These are phyloP conservation scores for Petrocephalus microphthalmus DNA, from an alignment of 2,113 vertebrate species.

Conservation along the genomic window DNA sequence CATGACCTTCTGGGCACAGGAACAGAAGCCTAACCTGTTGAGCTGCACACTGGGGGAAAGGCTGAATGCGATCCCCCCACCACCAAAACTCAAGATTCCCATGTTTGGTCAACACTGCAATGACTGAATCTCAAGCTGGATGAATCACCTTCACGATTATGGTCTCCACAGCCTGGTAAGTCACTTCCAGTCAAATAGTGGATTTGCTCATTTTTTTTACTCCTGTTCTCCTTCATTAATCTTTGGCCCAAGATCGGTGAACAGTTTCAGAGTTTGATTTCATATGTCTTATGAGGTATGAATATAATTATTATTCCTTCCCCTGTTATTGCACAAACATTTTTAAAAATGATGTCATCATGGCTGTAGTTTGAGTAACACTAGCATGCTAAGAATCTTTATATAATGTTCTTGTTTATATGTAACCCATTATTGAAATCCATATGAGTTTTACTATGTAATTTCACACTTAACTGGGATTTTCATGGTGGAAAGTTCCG, in stretches of 20 bases:
- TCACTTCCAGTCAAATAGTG: neutral
- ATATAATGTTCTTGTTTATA: neutral
- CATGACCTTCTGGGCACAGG: neutral
- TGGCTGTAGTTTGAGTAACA: slow-evolving; percentile 2
- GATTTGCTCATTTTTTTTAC: neutral
- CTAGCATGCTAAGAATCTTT: neutral
- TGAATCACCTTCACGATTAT: neutral
- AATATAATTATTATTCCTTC: neutral
- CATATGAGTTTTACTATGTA: neutral
- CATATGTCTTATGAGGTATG: neutral
- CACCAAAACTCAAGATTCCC: neutral
- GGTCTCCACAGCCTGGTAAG: neutral
- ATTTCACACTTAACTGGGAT: slow-evolving; percentile 18
- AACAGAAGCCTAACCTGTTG: neutral
- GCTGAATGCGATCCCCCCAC: neutral
- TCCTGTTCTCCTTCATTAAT: neutral
- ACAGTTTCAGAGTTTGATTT: neutral
- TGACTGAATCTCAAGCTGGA: neutral
- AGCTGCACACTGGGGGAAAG: neutral
- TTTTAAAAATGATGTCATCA: too few species aligned
- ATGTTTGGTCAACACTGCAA: neutral
- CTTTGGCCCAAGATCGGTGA: neutral
- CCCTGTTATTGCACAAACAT: neutral
- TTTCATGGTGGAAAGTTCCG: slow-evolving; percentile 10
- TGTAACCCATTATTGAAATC: neutral